Evolutionary conservation across 2,113 vertebrate genomes (phyloP), one percentile per base, ranked within the genome.

Genomic region (Gobiocypris rarus): DNA sequence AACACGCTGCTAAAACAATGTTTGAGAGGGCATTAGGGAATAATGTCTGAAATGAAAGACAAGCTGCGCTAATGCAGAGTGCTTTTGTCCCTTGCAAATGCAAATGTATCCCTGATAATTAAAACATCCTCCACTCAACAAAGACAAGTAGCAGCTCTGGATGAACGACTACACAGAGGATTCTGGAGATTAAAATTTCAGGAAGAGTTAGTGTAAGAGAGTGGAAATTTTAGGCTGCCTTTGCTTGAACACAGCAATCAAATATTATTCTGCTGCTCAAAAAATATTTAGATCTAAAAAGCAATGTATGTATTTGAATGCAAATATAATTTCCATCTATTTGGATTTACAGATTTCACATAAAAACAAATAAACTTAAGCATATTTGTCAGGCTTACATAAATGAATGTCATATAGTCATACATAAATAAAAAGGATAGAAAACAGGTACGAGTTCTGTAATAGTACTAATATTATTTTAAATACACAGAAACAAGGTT

Each of bases 21-120:
- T 83, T 54, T 75, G 28, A 52, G 69, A 45, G 5, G 75, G n/a
- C 81, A 41, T 85, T 61, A 70, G 75, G 84, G 75, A 87, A 85
- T 75, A 83, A 58, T 41, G 61, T 76, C 52, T 45, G 61, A 54
- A 83, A 73, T 75, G 81, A 56, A 85, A 85, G 71, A 50, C 59
- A 73, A 75, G 76, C 78, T 59, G 56, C 69, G 38, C 81, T 80
- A 54, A 85, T 82, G 75, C 59, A 59, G 38, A 82, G 71, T 22
- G 9, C 75, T 69, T 80, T 87, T 87, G 58, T 83, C 41, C 83
- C 58, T 79, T 63, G 48, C 34, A 76, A 45, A 87, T 87, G 86
- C 65, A 79, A 87, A 87, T 82, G 19, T 73, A 38, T 31, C 31
- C 38, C 34, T 74, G 34, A 87, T 85, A 78, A 87, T 85, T 78